Evolutionary conservation across 2,113 vertebrate species (phyloP).

Genomic region (Martes martes): DNA sequence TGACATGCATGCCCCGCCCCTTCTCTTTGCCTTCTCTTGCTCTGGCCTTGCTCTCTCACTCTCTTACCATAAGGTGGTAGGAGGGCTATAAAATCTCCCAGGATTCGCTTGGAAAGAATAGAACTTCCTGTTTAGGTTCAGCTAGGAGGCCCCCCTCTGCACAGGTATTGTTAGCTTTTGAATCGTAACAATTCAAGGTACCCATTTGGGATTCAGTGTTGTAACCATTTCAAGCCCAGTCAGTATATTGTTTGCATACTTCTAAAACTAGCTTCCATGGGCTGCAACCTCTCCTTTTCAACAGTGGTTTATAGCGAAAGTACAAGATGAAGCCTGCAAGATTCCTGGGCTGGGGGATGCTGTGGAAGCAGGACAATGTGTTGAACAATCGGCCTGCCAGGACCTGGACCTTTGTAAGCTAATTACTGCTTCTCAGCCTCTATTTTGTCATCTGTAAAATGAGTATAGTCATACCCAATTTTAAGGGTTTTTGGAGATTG

Average conservation of each 20-base stretch:
- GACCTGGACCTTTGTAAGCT: background rate
- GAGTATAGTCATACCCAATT: background rate
- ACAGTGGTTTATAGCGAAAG: background rate
- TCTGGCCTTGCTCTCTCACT: background rate
- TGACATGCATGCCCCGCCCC: too few species aligned
- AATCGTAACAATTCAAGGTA: background rate
- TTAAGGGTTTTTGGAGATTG: background rate
- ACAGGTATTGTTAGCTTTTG: background rate
- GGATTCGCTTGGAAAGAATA: background rate
- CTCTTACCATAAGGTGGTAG: background rate
- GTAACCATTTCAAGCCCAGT: background rate
- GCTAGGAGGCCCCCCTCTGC: background rate
- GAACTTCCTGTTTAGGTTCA: constrained; percentile 3
- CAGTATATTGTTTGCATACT: background rate
- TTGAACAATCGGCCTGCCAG: background rate
- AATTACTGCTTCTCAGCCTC: background rate
- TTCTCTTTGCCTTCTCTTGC: background rate
- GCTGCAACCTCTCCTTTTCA: background rate
- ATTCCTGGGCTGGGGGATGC: background rate
- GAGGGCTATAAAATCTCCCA: background rate
- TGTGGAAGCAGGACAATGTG: background rate
- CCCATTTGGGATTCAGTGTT: background rate
- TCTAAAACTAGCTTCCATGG: background rate
- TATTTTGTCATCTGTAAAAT: background rate
- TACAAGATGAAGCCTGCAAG: background rate